A percentile compares a stretch with the other conserved stretches of the same genome.
These are phyloP conservation scores for Dermatophagoides farinae DNA, from an alignment of 1,140 invertebrate genomes.

Conservation along the genomic window DNA sequence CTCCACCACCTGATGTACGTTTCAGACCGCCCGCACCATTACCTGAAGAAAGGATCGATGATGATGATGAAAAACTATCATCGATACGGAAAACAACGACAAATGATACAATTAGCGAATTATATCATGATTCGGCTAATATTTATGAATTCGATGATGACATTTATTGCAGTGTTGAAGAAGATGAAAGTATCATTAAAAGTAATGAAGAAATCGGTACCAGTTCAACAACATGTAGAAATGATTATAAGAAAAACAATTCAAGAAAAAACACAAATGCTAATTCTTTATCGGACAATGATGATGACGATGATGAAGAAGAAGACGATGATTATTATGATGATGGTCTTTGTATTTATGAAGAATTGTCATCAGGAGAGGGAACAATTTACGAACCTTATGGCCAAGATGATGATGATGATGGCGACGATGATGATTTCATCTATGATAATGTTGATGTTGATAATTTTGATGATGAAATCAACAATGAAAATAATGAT, in stretches of 20 bases:
- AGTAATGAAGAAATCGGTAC: background rate
- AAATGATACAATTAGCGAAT: background rate
- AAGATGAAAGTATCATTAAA: background rate
- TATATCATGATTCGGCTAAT: background rate
- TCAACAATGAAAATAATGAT: background rate
- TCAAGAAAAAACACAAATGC: background rate
- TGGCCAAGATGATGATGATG: background rate
- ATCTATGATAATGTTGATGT: slow-evolving; percentile 2
- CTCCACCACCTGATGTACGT: background rate
- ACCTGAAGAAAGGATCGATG: background rate
- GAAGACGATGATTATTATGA: background rate
- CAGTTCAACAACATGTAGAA: background rate
- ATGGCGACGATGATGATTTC: background rate
- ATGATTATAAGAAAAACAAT: background rate
- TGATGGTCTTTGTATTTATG: slow-evolving; percentile 6
- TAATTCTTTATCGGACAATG: background rate
- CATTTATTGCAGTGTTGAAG: slow-evolving; percentile 3
- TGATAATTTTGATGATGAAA: background rate
- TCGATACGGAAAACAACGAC: background rate
- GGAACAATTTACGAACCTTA: slow-evolving; percentile 6
- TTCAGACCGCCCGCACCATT: slow-evolving; percentile 8
- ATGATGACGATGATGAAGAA: background rate
- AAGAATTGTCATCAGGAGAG: background rate
- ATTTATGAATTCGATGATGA: background rate
- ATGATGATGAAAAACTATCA: background rate